Percentiles rank a stretch among this genome's conserved stretches.
Evolutionary conservation across 2,113 vertebrate species (phyloP).

Genomic region (Microcebus tavaratra): DNA sequence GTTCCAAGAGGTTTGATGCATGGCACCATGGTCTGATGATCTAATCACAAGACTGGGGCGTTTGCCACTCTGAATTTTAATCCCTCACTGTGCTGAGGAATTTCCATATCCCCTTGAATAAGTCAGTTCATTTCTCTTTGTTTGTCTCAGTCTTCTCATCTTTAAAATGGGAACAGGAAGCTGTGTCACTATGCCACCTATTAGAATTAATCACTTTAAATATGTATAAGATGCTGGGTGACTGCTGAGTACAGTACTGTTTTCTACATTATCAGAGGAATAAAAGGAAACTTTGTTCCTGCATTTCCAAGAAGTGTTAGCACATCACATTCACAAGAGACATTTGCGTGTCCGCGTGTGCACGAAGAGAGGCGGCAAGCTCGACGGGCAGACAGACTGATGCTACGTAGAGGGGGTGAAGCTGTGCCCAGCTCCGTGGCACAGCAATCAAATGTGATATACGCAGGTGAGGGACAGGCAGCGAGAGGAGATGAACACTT

Average conservation of each 20-base stretch:
- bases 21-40: not conserved
- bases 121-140: not conserved
- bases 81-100: not conserved
- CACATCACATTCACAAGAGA: not conserved
- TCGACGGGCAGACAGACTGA: conserved; percentile 32
- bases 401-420: not conserved
- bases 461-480: conserved; percentile 58
- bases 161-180: conserved; percentile 32
- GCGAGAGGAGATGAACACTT: conserved; percentile 57
- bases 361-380: conserved; percentile 9
- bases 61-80: conserved; percentile 16
- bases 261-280: not conserved
- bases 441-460: conserved; percentile 64
- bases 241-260: not conserved
- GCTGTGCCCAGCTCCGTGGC: conserved; percentile 32
- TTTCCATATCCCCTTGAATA: not conserved
- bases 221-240: not conserved
- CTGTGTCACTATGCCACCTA: not conserved
- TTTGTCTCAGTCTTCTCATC: conserved; percentile 35
- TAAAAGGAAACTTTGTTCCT: not conserved
- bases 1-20: conserved; percentile 27
- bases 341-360: not conserved
- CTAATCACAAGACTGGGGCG: conserved; percentile 25
- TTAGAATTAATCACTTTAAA: not conserved
- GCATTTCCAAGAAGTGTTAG: not conserved